Conservation (phyloP, 2,888 invertebrate genomes). For the Calameuta pallipes region DNA sequence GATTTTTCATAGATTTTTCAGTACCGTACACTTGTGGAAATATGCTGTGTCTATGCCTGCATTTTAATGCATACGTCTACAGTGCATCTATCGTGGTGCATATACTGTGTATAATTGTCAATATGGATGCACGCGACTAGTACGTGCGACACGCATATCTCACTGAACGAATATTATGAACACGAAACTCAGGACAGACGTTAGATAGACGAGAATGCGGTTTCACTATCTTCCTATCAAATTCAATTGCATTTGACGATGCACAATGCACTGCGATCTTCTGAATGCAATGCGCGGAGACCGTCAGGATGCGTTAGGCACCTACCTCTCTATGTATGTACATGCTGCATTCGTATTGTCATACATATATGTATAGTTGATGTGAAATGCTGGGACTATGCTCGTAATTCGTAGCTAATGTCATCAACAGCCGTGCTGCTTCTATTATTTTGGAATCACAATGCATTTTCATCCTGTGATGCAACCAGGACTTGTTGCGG, state of each 20-base stretch:
- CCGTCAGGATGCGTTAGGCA: neutral
- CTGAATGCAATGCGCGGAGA: neutral
- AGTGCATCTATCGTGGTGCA: neutral
- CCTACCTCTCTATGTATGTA: too few relatives aligned
- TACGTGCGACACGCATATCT: neutral
- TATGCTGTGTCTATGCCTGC: neutral
- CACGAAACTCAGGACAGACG: neutral
- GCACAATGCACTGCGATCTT: neutral
- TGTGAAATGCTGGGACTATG: neutral
- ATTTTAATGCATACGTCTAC: neutral
- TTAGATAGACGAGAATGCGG: neutral
- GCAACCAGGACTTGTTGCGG: neutral
- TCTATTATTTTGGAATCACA: neutral
- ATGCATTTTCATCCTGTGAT: neutral
- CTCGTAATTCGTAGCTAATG: neutral
- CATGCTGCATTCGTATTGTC: too few relatives aligned
- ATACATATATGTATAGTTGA: neutral
- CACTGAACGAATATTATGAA: neutral
- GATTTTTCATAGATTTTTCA: neutral
- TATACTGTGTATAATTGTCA: neutral
- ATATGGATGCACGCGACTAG: neutral
- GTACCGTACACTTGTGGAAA: neutral
- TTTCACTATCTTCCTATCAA: neutral
- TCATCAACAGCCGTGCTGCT: neutral
- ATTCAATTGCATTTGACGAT: neutral